A percentile compares a stretch with the other conserved stretches of the same genome.
These are phyloP conservation scores for Ictalurus furcatus DNA, from an alignment of 2,113 vertebrate genomes.

Conservation along the genomic window DNA sequence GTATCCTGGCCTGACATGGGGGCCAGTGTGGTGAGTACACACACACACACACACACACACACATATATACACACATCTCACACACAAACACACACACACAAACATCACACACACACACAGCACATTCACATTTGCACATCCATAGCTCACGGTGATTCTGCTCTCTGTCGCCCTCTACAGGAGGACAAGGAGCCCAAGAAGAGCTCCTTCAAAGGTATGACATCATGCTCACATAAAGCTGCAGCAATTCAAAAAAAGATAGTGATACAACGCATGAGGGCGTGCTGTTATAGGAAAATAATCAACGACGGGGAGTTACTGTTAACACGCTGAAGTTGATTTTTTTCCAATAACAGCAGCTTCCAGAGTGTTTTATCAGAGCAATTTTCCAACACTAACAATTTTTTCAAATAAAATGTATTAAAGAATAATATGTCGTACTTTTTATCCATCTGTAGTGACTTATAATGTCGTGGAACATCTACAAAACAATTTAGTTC, in stretches of 20 bases:
- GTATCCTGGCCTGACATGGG: conserved; percentile 75
- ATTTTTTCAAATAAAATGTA: too few relatives aligned
- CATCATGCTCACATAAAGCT: not conserved
- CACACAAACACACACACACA: not conserved
- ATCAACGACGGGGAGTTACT: not conserved
- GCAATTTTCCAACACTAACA: too few relatives aligned
- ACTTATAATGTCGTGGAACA: not conserved
- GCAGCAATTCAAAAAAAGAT: not conserved
- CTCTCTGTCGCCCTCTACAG: conserved; percentile 53
- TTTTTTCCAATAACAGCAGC: not conserved
- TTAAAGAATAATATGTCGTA: not conserved
- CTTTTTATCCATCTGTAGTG: not conserved
- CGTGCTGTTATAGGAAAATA: not conserved
- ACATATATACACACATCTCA: not conserved
- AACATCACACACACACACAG: not conserved
- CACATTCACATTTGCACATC: not conserved
- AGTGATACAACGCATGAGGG: not conserved
- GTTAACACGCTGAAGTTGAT: not conserved
- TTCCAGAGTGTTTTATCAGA: too few relatives aligned
- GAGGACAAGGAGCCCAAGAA: conserved; percentile 67
- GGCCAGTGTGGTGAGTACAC: conserved; percentile 63
- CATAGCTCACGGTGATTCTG: not conserved
- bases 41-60: not conserved
- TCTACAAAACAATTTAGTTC: too few relatives aligned
- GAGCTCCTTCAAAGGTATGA: conserved; percentile 70